Evolutionary conservation across 2,888 invertebrate species (phyloP).

Genomic region (Stratiomys singularior): DNA sequence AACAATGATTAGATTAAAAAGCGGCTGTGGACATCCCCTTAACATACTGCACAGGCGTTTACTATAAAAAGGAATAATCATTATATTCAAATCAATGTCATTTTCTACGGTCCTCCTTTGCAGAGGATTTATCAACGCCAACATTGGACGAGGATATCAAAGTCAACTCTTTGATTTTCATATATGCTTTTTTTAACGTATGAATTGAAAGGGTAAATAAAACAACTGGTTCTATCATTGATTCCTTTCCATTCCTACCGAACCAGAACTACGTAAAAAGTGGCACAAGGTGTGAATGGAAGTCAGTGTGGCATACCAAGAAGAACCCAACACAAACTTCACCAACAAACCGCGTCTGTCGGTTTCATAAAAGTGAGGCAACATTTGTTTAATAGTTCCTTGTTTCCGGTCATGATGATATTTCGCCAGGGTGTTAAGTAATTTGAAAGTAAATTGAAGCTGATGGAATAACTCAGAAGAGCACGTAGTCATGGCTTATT

Average conservation of each 20-base stretch:
- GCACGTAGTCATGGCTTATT: too few species aligned
- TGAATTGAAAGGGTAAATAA: conserved; percentile 17
- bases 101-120: too few species aligned
- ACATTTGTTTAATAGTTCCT: conserved; percentile 3
- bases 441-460: too few species aligned
- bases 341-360: neutral
- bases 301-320: neutral
- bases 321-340: neutral
- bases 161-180: too few species aligned
- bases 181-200: neutral
- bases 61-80: too few species aligned
- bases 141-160: too few species aligned
- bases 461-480: too few species aligned
- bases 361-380: neutral
- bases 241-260: neutral
- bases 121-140: too few species aligned
- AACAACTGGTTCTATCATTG: neutral
- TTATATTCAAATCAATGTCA: too few species aligned
- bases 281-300: conserved; percentile 12
- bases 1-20: too few species aligned
- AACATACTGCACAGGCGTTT: too few species aligned
- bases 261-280: conserved; percentile 10
- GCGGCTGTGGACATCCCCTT: too few species aligned
- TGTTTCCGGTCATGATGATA: conserved; percentile 34
- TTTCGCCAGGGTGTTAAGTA: neutral